These are phyloP conservation scores for Dendrolimus punctatus DNA, from an alignment of 1,140 invertebrate genomes.

Conservation along the genomic window DNA sequence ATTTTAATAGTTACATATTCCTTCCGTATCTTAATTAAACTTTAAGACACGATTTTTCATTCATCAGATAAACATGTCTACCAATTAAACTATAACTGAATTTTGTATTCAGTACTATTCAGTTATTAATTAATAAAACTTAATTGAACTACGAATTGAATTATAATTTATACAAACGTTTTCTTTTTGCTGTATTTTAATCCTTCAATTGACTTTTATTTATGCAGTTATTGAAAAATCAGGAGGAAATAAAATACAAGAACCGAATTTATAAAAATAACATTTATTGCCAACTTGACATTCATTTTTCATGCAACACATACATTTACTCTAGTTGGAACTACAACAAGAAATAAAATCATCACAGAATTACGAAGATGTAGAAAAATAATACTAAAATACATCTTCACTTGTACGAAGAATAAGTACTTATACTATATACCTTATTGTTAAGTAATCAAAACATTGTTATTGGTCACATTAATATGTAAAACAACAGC, in stretches of 20 bases:
- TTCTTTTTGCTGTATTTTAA: too few relatives aligned
- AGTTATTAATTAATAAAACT: too few relatives aligned
- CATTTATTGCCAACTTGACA: conserved; percentile 65
- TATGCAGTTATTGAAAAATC: too few relatives aligned
- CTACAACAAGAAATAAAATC: conserved; percentile 58
- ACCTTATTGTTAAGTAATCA: conserved; percentile 50
- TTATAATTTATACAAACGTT: too few relatives aligned
- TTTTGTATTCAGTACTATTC: too few relatives aligned
- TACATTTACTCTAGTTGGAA: conserved; percentile 43
- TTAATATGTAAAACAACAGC: conserved; percentile 48
- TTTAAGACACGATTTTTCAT: too few relatives aligned
- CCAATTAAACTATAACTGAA: too few relatives aligned
- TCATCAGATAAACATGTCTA: too few relatives aligned
- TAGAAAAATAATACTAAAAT: conserved; percentile 42
- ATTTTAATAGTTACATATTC: too few relatives aligned
- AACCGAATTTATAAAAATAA: conserved; percentile 51
- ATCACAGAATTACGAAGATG: conserved; percentile 66
- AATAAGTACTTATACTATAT: conserved; percentile 42
- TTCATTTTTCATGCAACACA: conserved; percentile 60
- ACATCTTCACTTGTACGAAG: conserved; percentile 50
- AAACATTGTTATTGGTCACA: conserved; percentile 60
- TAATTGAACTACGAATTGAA: too few relatives aligned
- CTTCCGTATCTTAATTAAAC: too few relatives aligned
- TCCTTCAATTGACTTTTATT: too few relatives aligned
- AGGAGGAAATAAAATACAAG: conserved; percentile 10